Base-by-base conservation (phyloP, 2,113 vertebrate genomes). In the Salvelinus fontinalis region DNA sequence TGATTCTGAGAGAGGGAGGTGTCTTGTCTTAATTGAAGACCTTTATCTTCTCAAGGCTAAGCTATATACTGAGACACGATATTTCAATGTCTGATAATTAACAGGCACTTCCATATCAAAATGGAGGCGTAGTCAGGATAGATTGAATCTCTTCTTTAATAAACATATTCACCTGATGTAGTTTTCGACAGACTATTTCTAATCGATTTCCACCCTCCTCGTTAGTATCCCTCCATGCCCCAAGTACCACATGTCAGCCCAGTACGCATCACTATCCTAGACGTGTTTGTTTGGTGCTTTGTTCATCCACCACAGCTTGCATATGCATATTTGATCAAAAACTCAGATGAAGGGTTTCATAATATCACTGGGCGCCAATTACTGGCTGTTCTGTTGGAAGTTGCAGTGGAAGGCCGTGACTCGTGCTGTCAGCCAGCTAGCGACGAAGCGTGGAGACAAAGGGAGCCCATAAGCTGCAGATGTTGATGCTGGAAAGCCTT, bases 401-500 rank as follows among this genome's bases (percentile, higher is more conserved):
- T 84, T 80, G 89, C 75, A 81, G 88, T 81, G 91, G 90, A 91
- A 91, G 91, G 85, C 78, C 82, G 0, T 0, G 78, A 85, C 81
- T 91, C 70, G 78, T 84, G 80, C 91, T 93, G 87, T 93, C 89
- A 90, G 89, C 81, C 81, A 89, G 89, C 92, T 91, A 90, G 89
- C 91, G 92, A 89, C 92, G 67, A 69, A 34, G 77, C 84, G 59
- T 67, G 91, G 88, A 89, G 90, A 93, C 94, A 92, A 93, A 95
- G 85, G 94, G 86, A 83, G 88, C 91, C 92, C 90, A 92, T 87
- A 91, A 88, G 87, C 87, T 96, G 92, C 95, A 97, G 95, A 95
- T 95, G 95, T 94, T 95, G 95, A 95, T 79, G 91, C 93, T 94
- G 90, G 92, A 22, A 93, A 95, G 92, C 85, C 81, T 88, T 89